Percentiles rank a stretch among this genome's conserved stretches.
phyloP scores from a whole-genome alignment of 1,140 invertebrate genomes.

The Pseudomyrmex flavicornis region DNA sequence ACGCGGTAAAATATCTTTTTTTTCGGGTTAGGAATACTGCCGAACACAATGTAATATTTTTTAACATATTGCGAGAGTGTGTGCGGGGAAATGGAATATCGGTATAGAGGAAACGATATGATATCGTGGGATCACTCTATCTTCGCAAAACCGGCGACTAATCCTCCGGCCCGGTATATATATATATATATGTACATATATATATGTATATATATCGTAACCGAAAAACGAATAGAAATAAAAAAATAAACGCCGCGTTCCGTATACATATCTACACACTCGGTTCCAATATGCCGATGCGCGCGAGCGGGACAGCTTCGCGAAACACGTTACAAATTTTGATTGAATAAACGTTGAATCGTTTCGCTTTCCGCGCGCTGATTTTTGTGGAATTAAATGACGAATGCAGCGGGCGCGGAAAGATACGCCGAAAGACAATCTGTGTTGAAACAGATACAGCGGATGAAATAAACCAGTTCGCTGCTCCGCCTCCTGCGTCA shows the following conservation, averaged over 20 bases:
- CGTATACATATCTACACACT: constrained; percentile 8
- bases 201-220: constrained; percentile 1
- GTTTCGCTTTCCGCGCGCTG: constrained; percentile 58
- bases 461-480: constrained; percentile 48
- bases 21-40: constrained; percentile 31
- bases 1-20: constrained; percentile 9
- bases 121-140: constrained; percentile 53
- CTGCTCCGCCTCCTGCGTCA: constrained; percentile 21
- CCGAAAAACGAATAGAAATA: constrained; percentile 60
- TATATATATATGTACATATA: too few species aligned
- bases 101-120: not conserved
- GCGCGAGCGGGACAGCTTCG: constrained; percentile 45
- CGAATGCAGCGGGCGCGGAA: constrained; percentile 37
- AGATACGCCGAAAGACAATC: constrained; percentile 54
- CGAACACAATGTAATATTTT: constrained; percentile 47
- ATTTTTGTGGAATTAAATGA: constrained; percentile 60
- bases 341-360: constrained; percentile 60
- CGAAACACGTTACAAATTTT: constrained; percentile 61
- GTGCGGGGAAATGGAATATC: constrained; percentile 50
- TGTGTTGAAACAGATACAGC: constrained; percentile 15
- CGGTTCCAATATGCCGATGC: constrained; percentile 49
- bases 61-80: constrained; percentile 43
- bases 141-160: constrained; percentile 51
- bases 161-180: constrained; percentile 19
- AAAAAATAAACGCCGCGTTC: constrained; percentile 45